Conservation (phyloP, 2,888 invertebrate genomes). For the Trichogramma evanescens region DNA sequence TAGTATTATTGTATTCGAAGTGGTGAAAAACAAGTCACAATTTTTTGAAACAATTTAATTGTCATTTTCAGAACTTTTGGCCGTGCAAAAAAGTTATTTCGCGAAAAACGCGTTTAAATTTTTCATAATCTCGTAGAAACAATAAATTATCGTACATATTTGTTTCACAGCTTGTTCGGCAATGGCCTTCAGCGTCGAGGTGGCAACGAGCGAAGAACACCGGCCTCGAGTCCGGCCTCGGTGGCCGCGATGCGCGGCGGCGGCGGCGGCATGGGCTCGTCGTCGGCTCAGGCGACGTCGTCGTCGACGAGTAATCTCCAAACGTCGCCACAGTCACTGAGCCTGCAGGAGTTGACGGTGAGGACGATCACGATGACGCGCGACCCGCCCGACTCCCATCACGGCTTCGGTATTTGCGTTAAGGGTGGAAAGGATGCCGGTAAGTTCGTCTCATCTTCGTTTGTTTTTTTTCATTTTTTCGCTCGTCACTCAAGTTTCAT, state of each 20-base stretch:
- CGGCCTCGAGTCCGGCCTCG: slow-evolving; percentile 67
- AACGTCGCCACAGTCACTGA: slow-evolving; percentile 52
- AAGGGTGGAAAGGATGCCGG: slow-evolving; percentile 87
- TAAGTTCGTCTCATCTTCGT: slow-evolving; percentile 41
- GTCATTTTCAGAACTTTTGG: too few species aligned
- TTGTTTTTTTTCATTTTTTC: not conserved
- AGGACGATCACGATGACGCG: slow-evolving; percentile 80
- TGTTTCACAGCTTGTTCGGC: slow-evolving; percentile 45
- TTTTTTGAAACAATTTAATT: too few species aligned
- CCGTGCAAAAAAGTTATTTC: too few species aligned
- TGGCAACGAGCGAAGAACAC: slow-evolving; percentile 65
- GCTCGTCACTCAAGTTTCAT: not conserved
- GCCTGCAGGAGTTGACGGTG: slow-evolving; percentile 69
- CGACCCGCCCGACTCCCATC: slow-evolving; percentile 70
- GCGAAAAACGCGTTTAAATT: too few species aligned
- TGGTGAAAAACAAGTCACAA: too few species aligned
- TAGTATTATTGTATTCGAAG: too few species aligned
- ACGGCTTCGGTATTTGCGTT: slow-evolving; percentile 85
- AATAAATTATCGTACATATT: not conserved
- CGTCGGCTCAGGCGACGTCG: slow-evolving; percentile 47
- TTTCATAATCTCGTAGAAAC: not conserved
- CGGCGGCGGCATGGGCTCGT: slow-evolving; percentile 47
- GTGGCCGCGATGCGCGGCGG: slow-evolving; percentile 37
- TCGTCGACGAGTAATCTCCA: slow-evolving; percentile 18
- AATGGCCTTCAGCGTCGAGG: slow-evolving; percentile 39